A percentile compares a stretch with the other conserved stretches of the same genome.
These are phyloP conservation scores for Diorhabda elongata DNA, from an alignment of 1,140 invertebrate genomes.

Conservation along the genomic window DNA sequence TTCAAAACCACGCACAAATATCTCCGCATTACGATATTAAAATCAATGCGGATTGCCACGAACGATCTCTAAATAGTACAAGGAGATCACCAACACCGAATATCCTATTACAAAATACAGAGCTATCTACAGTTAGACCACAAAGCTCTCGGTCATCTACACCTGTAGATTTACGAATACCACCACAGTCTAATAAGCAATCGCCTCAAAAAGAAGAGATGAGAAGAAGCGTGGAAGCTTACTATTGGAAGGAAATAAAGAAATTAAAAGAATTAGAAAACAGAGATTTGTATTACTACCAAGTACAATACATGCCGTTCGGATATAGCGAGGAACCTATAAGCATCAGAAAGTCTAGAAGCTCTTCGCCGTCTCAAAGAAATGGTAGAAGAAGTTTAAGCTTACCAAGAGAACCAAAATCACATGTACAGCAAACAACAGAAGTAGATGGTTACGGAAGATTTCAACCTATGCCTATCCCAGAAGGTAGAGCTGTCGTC, in stretches of 20 bases:
- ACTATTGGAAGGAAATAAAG: constrained; percentile 58
- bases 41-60: constrained; percentile 8
- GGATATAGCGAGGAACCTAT: constrained; percentile 39
- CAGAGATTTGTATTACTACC: constrained; percentile 45
- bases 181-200: constrained; percentile 14
- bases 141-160: constrained; percentile 16
- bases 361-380: constrained; percentile 32
- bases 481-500: constrained; percentile 31
- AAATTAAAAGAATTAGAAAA: constrained; percentile 56
- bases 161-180: constrained; percentile 23
- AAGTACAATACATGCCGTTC: constrained; percentile 35
- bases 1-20: constrained; percentile 12
- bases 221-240: constrained; percentile 54
- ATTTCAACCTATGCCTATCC: constrained; percentile 29
- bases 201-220: constrained; percentile 46
- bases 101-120: constrained; percentile 19
- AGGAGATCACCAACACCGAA: constrained; percentile 24
- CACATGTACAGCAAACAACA: background rate
- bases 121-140: constrained; percentile 16
- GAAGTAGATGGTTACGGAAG: constrained; percentile 12
- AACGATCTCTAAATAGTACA: background rate
- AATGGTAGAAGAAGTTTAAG: constrained; percentile 40
- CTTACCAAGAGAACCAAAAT: constrained; percentile 37
- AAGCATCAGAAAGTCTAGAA: constrained; percentile 34
- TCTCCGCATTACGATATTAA: constrained; percentile 11